Percentiles rank a stretch among this genome's conserved stretches.
phyloP scores from a whole-genome alignment of 2,797 vertebrate species.

The Serranus cabrilla region DNA sequence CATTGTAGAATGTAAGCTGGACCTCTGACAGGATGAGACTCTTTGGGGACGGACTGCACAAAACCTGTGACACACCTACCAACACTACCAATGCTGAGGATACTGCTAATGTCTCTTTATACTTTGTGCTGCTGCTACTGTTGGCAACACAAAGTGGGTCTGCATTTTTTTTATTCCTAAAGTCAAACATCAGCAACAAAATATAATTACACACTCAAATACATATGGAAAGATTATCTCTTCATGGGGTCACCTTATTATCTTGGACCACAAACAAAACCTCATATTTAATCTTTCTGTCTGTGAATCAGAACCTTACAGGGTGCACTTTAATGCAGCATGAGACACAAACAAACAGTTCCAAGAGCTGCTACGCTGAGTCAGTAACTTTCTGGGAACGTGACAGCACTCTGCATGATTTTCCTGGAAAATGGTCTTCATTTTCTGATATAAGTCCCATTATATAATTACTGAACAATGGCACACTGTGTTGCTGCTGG shows the following conservation, averaged over 20 bases:
- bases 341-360: slow-evolving; percentile 4
- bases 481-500: too few species aligned
- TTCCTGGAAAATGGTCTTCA: slow-evolving; percentile 9
- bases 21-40: background rate
- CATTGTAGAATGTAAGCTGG: too few species aligned
- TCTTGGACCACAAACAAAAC: background rate
- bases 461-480: background rate
- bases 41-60: background rate
- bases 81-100: background rate
- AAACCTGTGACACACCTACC: background rate
- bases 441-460: background rate
- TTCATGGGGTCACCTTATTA: background rate
- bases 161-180: background rate
- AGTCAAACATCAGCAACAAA: background rate
- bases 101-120: background rate
- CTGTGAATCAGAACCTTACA: background rate
- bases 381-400: slow-evolving; percentile 9
- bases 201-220: background rate
- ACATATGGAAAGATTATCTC: background rate
- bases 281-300: background rate
- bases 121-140: background rate
- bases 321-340: background rate
- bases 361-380: slow-evolving; percentile 5
- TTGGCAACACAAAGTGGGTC: background rate
- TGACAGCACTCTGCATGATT: slow-evolving; percentile 7